phyloP scores from a whole-genome alignment of 2,888 invertebrate species.

The Heliconius cydno region DNA sequence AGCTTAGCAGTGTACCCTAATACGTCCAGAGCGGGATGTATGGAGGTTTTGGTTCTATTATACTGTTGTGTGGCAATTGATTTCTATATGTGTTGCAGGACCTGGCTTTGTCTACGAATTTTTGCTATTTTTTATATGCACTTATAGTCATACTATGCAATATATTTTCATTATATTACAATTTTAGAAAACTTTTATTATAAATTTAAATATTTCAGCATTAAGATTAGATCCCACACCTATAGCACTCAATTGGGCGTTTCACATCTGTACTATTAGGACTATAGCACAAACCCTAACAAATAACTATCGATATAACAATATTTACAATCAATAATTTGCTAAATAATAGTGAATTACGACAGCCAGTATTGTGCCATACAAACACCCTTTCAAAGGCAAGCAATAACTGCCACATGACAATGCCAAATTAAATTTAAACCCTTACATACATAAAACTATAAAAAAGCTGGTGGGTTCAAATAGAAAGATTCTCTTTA shows the following conservation, averaged over 20 bases:
- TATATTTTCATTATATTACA: no score
- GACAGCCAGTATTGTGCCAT: slow-evolving; percentile 40
- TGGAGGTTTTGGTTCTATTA: slow-evolving; percentile 44
- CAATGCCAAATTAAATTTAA: slow-evolving; percentile 80
- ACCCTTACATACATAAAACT: slow-evolving; percentile 68
- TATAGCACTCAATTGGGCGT: not conserved
- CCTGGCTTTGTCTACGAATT: not conserved
- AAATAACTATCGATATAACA: slow-evolving; percentile 11
- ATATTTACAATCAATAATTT: slow-evolving; percentile 28
- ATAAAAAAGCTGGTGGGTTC: slow-evolving; percentile 67
- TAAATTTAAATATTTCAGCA: no score
- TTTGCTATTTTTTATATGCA: not conserved
- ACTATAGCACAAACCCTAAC: not conserved
- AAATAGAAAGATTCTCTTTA: slow-evolving; percentile 80
- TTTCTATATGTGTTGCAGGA: not conserved
- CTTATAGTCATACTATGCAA: no score
- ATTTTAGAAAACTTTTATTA: no score
- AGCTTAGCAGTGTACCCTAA: slow-evolving; percentile 77
- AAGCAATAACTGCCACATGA: slow-evolving; percentile 71
- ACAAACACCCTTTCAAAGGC: slow-evolving; percentile 64
- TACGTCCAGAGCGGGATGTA: slow-evolving; percentile 53
- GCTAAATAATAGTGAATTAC: slow-evolving; percentile 49
- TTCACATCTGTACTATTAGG: not conserved
- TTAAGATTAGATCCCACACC: not conserved
- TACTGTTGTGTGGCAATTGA: slow-evolving; percentile 57